phyloP scores from a whole-genome alignment of 2,113 vertebrate species.

The Arothron firmamentum region DNA sequence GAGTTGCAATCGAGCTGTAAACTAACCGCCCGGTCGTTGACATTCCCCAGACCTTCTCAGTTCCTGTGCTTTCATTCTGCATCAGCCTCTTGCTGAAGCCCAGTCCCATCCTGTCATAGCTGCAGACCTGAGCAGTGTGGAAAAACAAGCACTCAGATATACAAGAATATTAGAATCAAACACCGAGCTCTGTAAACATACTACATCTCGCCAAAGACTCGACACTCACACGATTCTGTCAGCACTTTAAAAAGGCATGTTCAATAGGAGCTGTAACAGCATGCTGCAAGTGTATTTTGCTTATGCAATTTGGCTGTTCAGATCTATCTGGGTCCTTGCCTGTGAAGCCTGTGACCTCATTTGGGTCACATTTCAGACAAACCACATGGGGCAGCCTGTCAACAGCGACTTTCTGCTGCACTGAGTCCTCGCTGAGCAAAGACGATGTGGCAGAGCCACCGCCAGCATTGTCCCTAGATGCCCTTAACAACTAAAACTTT shows the following conservation, averaged over 20 bases:
- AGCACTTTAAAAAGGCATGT: slow-evolving; percentile 20
- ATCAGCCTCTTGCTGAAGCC: slow-evolving; percentile 75
- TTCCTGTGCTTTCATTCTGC: slow-evolving; percentile 73
- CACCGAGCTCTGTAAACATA: slow-evolving; percentile 13
- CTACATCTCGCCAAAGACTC: background rate
- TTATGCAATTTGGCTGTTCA: slow-evolving; percentile 23
- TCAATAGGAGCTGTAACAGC: slow-evolving; percentile 1
- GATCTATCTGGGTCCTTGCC: slow-evolving; percentile 20
- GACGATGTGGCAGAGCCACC: slow-evolving; percentile 47
- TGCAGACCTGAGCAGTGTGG: slow-evolving; percentile 68
- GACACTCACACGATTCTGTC: background rate
- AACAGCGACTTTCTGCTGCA: slow-evolving; percentile 38
- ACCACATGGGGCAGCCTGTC: slow-evolving; percentile 64
- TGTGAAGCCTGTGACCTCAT: slow-evolving; percentile 52
- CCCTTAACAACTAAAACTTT: slow-evolving; percentile 30
- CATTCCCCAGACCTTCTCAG: slow-evolving; percentile 74
- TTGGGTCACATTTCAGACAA: slow-evolving; percentile 57
- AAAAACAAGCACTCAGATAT: slow-evolving; percentile 23
- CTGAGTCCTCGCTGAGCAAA: slow-evolving; percentile 40
- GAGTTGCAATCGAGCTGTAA: background rate
- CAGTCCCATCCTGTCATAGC: slow-evolving; percentile 77
- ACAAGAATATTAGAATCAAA: background rate
- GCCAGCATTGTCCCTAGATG: slow-evolving; percentile 26
- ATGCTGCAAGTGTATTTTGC: slow-evolving; percentile 14
- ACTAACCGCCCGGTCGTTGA: slow-evolving; percentile 77